Evolutionary conservation across 2,113 vertebrate genomes (phyloP).

Genomic region (Corvus moneduloides): DNA sequence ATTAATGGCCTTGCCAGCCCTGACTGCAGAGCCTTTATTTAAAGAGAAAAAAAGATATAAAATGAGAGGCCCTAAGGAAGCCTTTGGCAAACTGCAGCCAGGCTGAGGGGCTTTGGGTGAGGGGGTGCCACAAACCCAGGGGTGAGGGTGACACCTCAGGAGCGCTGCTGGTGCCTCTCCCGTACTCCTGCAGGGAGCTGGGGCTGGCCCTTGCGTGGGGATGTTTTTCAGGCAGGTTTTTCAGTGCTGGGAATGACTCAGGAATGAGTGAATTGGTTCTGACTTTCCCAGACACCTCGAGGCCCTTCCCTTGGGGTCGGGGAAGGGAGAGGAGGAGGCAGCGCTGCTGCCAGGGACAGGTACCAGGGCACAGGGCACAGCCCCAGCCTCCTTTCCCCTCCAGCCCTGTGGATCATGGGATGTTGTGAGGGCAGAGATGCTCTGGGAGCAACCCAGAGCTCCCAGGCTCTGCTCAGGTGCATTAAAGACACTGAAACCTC

Average conservation of each 20-base stretch:
- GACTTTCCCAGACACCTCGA: background rate
- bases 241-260: background rate
- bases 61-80: background rate
- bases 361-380: background rate
- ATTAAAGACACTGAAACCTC: background rate
- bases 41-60: background rate
- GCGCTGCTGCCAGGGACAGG: background rate
- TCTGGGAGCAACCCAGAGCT: background rate
- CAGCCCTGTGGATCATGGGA: background rate
- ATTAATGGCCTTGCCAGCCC: constrained; percentile 15
- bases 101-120: background rate
- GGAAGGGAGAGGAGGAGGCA: background rate
- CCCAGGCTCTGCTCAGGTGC: background rate
- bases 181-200: fast-evolving
- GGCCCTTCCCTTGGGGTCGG: background rate
- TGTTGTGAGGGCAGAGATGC: background rate
- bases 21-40: constrained; percentile 5
- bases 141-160: background rate
- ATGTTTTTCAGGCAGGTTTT: background rate
- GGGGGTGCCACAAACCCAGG: background rate
- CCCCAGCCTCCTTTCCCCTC: background rate
- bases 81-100: background rate
- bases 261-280: background rate
- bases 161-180: background rate
- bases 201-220: fast-evolving